Base-by-base conservation (phyloP, 1,140 invertebrate genomes). In the Achroia grisella region DNA sequence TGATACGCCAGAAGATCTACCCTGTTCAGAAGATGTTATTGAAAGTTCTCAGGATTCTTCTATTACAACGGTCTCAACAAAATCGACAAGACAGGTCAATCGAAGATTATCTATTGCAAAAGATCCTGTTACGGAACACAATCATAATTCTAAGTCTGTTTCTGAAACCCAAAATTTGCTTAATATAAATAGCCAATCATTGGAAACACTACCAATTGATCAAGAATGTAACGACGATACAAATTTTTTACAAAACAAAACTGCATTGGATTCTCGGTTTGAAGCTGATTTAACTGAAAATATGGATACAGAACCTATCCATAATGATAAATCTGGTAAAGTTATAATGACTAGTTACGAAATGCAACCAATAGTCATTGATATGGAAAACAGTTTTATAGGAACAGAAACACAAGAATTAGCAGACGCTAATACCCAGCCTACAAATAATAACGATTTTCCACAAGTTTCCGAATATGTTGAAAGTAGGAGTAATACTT, bases 41-140 rank as follows among this genome's bases (percentile, higher is more conserved):
- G 84, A 85, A 57, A 86, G 86, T 63, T 86, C 84, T 33, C 86
- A 87, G 64, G 86, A 86, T 45, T 83, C 84, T n/a, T 66, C 68
- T 34, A 41, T 73, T 11, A 81, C 76, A 32, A 65, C 71, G 6
- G 65, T 77, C 39, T 76, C 74, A 14, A 61, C 74, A 1, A 80
- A 70, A 57, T 57, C 79, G 14, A 45, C 51, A n/a, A 82, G 68
- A 55, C 62, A 41, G 34, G 8, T 33, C 13, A n/a, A 33, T 1
- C 73, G 65, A 41, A 71, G 61, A 55, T 12, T 53, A 36, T 62
- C 61, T n/a, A 54, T 71, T 32, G 23, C 62, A 35, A 47, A 70
- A 47, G 49, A 57, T 15, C 9, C 36, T 33, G 1, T n/a, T 17
- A 2, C 4, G 3, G 9, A 23, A 23, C 17, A 23, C 2, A 2